Conservation (phyloP, 2,797 vertebrate genomes). For the Schizopygopsis malacanthus region DNA sequence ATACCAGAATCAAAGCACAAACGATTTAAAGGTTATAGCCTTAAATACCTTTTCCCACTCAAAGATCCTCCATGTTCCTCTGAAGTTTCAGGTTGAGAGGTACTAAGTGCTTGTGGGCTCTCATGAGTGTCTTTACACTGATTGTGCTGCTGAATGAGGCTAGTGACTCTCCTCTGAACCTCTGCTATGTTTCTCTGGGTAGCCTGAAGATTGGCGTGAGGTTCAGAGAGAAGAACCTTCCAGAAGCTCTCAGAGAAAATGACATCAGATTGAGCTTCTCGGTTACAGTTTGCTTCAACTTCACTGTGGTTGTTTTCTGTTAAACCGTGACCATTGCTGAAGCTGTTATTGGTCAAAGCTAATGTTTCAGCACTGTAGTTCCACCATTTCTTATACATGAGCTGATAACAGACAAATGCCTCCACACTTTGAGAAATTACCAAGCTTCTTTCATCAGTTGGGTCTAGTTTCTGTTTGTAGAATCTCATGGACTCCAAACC, state of each 20-base stretch:
- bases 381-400: slow-evolving; percentile 91
- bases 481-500: slow-evolving; percentile 68
- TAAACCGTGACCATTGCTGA: slow-evolving; percentile 5
- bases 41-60: slow-evolving; percentile 59
- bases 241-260: slow-evolving; percentile 64
- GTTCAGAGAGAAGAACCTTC: slow-evolving; percentile 82
- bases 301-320: slow-evolving; percentile 12
- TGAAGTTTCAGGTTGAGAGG: slow-evolving; percentile 41
- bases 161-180: slow-evolving; percentile 82
- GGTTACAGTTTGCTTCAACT: neutral
- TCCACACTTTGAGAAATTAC: slow-evolving; percentile 82
- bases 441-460: slow-evolving; percentile 63
- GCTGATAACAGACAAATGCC: slow-evolving; percentile 83
- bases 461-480: slow-evolving; percentile 70
- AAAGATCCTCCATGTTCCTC: slow-evolving; percentile 43
- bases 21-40: neutral
- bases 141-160: slow-evolving; percentile 86
- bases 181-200: slow-evolving; percentile 76
- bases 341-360: neutral
- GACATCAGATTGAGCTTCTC: neutral
- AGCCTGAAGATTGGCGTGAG: slow-evolving; percentile 82
- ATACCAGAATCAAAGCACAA: neutral
- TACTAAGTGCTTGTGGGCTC: slow-evolving; percentile 35
- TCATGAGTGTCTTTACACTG: slow-evolving; percentile 48
- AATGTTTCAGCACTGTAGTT: slow-evolving; percentile 47